Evolutionary conservation across 2,888 invertebrate species (phyloP), one percentile per base, ranked within the genome.

Genomic region (Apodemia zela): DNA sequence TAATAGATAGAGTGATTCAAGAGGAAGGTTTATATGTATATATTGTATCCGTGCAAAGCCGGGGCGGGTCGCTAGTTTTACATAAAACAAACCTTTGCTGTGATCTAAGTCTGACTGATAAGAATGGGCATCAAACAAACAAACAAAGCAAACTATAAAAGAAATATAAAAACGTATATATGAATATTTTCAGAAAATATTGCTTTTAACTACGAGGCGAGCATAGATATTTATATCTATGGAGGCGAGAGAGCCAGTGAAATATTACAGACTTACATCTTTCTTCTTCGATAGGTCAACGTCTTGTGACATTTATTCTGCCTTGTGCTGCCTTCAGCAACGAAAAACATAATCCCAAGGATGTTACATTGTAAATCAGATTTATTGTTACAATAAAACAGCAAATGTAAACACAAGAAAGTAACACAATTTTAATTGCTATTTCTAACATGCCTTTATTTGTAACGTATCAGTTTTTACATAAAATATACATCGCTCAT

Each of bases 221-320:
- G n/a, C n/a, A n/a, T n/a, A n/a, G n/a, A n/a, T n/a, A n/a, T n/a
- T n/a, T n/a, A n/a, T n/a, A n/a, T n/a, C n/a, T n/a, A n/a, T n/a
- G n/a, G n/a, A 10, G n/a, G 17, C 25, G 15, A 11, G 3, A 18
- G 11, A 25, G 0, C 45, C n/a, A 45, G 21, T 25, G 45, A 25
- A 60, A 60, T 60, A 60, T 25, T 42, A 33, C 2, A 21, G 66
- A 70, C 68, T 67, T 64, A 69, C 68, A 65, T 68, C 68, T 67
- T 70, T 65, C 69, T 67, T 63, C 67, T 60, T 65, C 65, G 63
- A 62, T 51, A 60, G 62, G 60, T 66, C 64, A 70, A 61, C 65
- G 61, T 66, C 62, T 65, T 62, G 65, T 68, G 61, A 63, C 71
- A 71, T 72, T 70, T 63, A 66, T 60, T 42, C 49, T 51, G 58